Base-by-base conservation (phyloP, 2,797 vertebrate genomes). In the Loriculus beryllinus region DNA sequence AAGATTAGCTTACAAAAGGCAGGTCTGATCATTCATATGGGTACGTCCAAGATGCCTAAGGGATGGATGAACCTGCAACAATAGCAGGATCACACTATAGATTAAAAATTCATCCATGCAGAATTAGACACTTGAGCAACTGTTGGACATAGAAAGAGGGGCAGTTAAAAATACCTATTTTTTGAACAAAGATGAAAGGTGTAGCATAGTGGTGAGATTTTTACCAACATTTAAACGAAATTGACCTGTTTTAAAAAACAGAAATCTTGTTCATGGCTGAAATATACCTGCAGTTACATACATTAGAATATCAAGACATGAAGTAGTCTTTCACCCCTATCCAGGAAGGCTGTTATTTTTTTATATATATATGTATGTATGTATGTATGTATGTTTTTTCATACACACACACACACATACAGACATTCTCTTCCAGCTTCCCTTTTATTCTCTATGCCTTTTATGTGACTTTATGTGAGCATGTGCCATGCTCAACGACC, bases 371-470 rank as follows among this genome's bases (percentile, higher is more conserved):
- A 3, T 7, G 11, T 6, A 11, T 37, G 14, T 33, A 14, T 33
- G 22, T 56, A 19, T 31, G 31, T 52, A 31, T 31, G 5, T 31
- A 20, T 31, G 12, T 25, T 25, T 14, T 21, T 5, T 18, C 6
- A 13, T 6, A 35, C 0, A 62, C 1, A 37, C 3, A 18, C 5
- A 37, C 8, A 29, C 13, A n/a, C 6, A 25, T 2, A 8, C 1
- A 11, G 3, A 28, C 3, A 20, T 18, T 28, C 20, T 14, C 3
- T 7, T 4, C 5, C 6, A 1, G 23, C 5, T n/a, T 6, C 2
- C 9, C 13, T 63, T 54, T 37, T 31, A 47, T 8, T 16, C 35
- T 63, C 17, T 39, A 12, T 17, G 9, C n/a, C 39, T 83, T 51
- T 28, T 54, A 17, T 2, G 8, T 35, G 22, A 26, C n/a, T 48